Conservation (phyloP, 2,888 invertebrate genomes). For the Phalera bucephala region DNA sequence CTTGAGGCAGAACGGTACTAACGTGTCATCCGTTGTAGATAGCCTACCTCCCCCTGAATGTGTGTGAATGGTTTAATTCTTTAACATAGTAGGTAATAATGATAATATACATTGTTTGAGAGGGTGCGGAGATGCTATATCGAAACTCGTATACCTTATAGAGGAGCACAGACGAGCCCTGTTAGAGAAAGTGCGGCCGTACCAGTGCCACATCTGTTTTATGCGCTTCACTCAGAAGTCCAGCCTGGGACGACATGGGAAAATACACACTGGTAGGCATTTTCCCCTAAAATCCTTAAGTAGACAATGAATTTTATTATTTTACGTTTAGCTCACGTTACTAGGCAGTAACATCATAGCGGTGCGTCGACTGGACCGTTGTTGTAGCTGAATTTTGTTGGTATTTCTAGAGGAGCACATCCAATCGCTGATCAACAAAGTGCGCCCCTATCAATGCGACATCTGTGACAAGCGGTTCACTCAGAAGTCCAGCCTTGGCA, state of each 20-base stretch:
- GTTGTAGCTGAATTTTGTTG: constrained; percentile 81
- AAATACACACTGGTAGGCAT: constrained; percentile 86
- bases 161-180: constrained; percentile 84
- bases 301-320: constrained; percentile 71
- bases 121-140: constrained; percentile 74
- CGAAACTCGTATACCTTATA: constrained; percentile 80
- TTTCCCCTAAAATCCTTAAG: constrained; percentile 81
- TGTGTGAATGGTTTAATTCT: constrained; percentile 64
- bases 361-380: constrained; percentile 60
- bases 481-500: constrained; percentile 92
- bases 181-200: constrained; percentile 85
- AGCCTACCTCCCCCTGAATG: constrained; percentile 77
- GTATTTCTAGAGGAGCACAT: constrained; percentile 84
- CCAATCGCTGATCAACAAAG: constrained; percentile 85
- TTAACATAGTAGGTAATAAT: constrained; percentile 55
- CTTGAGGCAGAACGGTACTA: constrained; percentile 72
- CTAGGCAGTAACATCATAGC: constrained; percentile 63
- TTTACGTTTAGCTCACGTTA: constrained; percentile 68
- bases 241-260: constrained; percentile 88
- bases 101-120: constrained; percentile 59
- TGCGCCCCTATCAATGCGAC: constrained; percentile 87
- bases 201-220: constrained; percentile 88
- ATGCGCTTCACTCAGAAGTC: constrained; percentile 90
- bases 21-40: constrained; percentile 41
- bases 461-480: constrained; percentile 91